These are phyloP conservation scores for Oxyura jamaicensis DNA, from an alignment of 2,113 vertebrate species.

Conservation along the genomic window DNA sequence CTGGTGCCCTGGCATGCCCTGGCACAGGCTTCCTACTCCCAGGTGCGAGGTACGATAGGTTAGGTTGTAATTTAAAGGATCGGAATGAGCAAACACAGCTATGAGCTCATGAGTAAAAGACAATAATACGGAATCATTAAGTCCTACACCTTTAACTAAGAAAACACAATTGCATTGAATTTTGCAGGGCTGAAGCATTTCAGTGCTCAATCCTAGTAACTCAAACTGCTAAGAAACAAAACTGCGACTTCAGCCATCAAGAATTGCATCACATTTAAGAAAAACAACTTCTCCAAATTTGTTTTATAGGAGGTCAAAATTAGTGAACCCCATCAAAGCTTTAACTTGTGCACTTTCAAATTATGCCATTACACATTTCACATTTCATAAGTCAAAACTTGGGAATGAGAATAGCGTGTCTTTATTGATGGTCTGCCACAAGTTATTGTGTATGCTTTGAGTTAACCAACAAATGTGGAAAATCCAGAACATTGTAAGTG, in stretches of 20 bases:
- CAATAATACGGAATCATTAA: not conserved
- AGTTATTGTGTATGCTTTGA: not conserved
- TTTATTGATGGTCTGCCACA: conserved; percentile 65
- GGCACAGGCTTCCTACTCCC: not conserved
- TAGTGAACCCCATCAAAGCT: not conserved
- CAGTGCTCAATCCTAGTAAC: not conserved
- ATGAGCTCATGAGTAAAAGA: not conserved
- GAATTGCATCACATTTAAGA: not conserved
- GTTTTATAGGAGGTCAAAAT: not conserved
- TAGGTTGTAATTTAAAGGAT: not conserved
- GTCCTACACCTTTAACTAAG: not conserved
- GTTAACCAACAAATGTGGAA: not conserved
- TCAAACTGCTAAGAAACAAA: not conserved
- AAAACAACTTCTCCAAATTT: not conserved
- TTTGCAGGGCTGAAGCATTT: not conserved
- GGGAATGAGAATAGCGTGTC: conserved; percentile 46
- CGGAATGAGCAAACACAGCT: not conserved
- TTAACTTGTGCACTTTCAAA: not conserved
- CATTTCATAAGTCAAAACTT: conserved; percentile 48
- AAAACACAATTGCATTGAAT: not conserved
- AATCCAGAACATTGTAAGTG: not conserved
- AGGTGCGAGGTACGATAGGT: not conserved
- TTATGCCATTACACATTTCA: not conserved
- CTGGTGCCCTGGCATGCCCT: not conserved
- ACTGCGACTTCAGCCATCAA: not conserved